Conservation (phyloP, 2,888 invertebrate genomes). For the Limnephilus marmoratus region DNA sequence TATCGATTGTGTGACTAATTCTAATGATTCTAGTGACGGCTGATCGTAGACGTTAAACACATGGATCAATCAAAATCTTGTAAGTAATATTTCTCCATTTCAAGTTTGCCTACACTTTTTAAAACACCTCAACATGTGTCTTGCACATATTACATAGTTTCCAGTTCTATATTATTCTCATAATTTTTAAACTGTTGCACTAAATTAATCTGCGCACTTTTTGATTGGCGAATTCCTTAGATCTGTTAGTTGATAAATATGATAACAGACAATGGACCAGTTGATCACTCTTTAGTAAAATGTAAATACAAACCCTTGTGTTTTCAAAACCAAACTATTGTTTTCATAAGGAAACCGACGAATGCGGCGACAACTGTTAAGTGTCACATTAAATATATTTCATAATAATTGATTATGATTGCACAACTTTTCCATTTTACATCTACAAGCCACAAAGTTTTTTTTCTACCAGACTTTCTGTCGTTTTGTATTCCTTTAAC, state of each 20-base stretch:
- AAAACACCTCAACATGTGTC: not conserved
- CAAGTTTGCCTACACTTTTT: not conserved
- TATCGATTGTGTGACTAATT: constrained; percentile 30
- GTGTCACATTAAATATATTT: not conserved
- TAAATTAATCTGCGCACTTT: not conserved
- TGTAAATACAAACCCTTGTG: not conserved
- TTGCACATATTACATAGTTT: not conserved
- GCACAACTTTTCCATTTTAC: not conserved
- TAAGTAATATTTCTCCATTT: constrained; percentile 33
- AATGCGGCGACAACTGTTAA: not conserved
- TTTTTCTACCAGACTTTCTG: not conserved
- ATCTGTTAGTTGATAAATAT: not conserved
- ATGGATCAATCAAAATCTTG: constrained; percentile 47
- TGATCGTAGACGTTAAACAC: not conserved
- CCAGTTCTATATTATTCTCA: not conserved
- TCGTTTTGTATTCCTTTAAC: constrained; percentile 10
- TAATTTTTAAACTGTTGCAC: not conserved
- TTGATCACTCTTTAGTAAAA: not conserved
- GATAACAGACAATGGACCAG: not conserved
- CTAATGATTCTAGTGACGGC: constrained; percentile 27
- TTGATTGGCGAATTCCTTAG: not conserved
- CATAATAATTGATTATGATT: not conserved
- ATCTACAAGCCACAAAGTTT: not conserved
- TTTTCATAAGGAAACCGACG: not conserved
- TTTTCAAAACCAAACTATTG: not conserved